A percentile compares a stretch with the other conserved stretches of the same genome.
These are phyloP conservation scores for Xiphydria camelus DNA, from an alignment of 2,888 invertebrate species.

Conservation along the genomic window DNA sequence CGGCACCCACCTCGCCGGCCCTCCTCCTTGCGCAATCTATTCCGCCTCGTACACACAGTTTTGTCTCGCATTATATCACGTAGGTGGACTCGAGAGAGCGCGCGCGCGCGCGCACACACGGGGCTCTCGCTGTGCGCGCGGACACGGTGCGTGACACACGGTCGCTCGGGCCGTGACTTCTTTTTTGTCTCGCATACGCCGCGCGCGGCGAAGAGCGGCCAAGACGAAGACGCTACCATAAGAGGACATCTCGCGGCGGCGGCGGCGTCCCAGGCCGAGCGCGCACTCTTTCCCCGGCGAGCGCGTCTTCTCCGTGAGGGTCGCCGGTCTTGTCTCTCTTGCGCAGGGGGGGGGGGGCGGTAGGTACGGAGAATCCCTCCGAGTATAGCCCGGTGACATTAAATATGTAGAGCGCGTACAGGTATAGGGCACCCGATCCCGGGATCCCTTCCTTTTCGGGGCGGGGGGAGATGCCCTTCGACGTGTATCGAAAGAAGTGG, in stretches of 20 bases:
- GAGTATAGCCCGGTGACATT: too few species aligned
- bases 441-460: too few species aligned
- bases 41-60: background rate
- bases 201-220: slow-evolving; percentile 1
- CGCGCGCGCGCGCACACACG: background rate
- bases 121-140: background rate
- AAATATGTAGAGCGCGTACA: too few species aligned
- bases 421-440: too few species aligned
- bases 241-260: slow-evolving; percentile 49
- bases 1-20: slow-evolving; percentile 4
- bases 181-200: background rate
- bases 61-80: background rate
- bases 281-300: too few species aligned
- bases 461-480: too few species aligned
- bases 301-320: too few species aligned
- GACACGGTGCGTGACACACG: background rate
- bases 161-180: background rate
- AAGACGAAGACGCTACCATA: slow-evolving; percentile 48
- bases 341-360: slow-evolving; percentile 4
- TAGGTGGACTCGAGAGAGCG: background rate
- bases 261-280: slow-evolving; percentile 23
- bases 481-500: background rate
- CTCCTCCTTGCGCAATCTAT: slow-evolving; percentile 23
- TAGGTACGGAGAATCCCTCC: slow-evolving; percentile 6
- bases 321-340: slow-evolving; percentile 16